phyloP scores from a whole-genome alignment of 2,113 vertebrate species.

The Etheostoma cragini region DNA sequence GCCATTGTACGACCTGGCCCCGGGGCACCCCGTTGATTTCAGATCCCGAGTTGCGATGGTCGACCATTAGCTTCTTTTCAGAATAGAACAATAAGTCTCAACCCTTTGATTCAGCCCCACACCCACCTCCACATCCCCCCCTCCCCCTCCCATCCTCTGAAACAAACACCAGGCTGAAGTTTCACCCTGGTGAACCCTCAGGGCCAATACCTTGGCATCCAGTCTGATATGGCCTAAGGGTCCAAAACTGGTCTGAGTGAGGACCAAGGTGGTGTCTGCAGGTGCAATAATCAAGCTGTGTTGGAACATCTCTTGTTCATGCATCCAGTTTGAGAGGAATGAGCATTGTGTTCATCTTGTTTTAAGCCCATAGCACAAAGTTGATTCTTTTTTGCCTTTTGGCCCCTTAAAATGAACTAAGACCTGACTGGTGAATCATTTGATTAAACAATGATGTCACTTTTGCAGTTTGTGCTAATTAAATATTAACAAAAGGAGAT shows the following conservation, averaged over 20 bases:
- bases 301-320: background rate
- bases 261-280: conserved; percentile 32
- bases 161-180: conserved; percentile 74
- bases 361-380: background rate
- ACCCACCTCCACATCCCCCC: conserved; percentile 41
- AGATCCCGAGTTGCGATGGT: conserved; percentile 86
- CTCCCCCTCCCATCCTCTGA: conserved; percentile 53
- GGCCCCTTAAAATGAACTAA: background rate
- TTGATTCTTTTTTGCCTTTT: background rate
- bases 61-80: conserved; percentile 88
- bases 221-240: conserved; percentile 33
- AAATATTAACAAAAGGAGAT: background rate
- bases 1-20: conserved; percentile 77
- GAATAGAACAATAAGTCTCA: conserved; percentile 84
- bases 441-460: background rate
- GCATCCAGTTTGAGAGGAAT: background rate
- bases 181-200: conserved; percentile 55
- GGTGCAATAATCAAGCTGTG: conserved; percentile 14
- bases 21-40: conserved; percentile 83
- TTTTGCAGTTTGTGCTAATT: background rate
- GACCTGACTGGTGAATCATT: background rate
- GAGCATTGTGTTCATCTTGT: background rate
- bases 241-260: conserved; percentile 47
- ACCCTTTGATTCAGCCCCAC: conserved; percentile 84
- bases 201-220: conserved; percentile 3